phyloP scores from a whole-genome alignment of 2,113 vertebrate genomes.

The Thryonomys swinderianus region DNA sequence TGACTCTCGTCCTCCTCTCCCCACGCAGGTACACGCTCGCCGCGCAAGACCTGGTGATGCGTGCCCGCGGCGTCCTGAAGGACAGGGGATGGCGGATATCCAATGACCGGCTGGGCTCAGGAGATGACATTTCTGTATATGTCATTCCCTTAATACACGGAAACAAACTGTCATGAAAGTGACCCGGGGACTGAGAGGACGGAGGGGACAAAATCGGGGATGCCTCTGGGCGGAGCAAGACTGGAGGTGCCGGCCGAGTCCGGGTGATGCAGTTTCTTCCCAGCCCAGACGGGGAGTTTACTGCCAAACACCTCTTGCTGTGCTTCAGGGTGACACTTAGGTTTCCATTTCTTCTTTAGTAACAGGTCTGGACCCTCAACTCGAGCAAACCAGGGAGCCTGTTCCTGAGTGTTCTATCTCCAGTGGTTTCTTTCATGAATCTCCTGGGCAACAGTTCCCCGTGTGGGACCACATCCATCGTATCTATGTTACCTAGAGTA shows the following conservation, averaged over 20 bases:
- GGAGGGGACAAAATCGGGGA: conserved; percentile 1
- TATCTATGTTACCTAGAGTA: conserved; percentile 80
- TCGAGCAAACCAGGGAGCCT: conserved; percentile 83
- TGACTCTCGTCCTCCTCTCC: conserved; percentile 18
- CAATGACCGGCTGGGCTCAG: conserved; percentile 95
- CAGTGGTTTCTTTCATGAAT: conserved; percentile 67
- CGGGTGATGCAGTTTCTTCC: conserved; percentile 64
- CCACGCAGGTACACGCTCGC: conserved; percentile 95
- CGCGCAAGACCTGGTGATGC: conserved; percentile 97
- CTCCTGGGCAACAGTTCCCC: conserved; percentile 63
- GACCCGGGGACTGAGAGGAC: conserved; percentile 61
- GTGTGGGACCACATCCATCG: neutral
- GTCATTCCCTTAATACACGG: conserved; percentile 95
- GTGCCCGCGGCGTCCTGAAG: conserved; percentile 94
- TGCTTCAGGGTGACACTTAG: conserved; percentile 51
- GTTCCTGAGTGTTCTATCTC: conserved; percentile 79
- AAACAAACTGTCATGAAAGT: conserved; percentile 90
- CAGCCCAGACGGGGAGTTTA: conserved; percentile 70
- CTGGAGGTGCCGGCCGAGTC: conserved; percentile 61
- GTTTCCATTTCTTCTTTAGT: conserved; percentile 75
- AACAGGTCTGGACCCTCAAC: conserved; percentile 82
- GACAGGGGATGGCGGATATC: conserved; percentile 98
- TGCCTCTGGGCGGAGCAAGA: conserved; percentile 67
- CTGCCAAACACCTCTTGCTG: conserved; percentile 60
- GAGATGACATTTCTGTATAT: conserved; percentile 98